Conservation (phyloP, 2,797 vertebrate species). For the Rhinogobio ventralis region DNA sequence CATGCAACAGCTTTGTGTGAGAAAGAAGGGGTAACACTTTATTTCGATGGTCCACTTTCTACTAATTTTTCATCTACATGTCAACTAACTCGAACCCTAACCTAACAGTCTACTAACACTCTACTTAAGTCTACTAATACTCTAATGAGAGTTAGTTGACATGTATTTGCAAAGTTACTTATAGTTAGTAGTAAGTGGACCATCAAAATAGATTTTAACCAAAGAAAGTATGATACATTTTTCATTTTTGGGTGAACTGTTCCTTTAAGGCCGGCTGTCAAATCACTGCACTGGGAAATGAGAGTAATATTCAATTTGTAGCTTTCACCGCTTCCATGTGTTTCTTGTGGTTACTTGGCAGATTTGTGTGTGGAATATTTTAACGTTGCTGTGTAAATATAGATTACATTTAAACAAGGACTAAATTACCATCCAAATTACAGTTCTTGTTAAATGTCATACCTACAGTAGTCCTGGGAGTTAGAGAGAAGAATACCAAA, state of each 20-base stretch:
- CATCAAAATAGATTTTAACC: too few relatives aligned
- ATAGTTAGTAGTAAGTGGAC: too few relatives aligned
- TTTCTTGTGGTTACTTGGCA: neutral
- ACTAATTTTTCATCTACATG: too few relatives aligned
- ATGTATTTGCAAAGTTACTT: too few relatives aligned
- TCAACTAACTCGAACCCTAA: too few relatives aligned
- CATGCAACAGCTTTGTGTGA: neutral
- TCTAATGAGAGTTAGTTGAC: too few relatives aligned
- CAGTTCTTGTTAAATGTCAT: constrained; percentile 14
- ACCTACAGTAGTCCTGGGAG: neutral
- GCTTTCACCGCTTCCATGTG: neutral
- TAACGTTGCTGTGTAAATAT: neutral
- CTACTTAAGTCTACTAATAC: too few relatives aligned
- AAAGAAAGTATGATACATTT: neutral
- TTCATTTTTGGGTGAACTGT: neutral
- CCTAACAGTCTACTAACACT: too few relatives aligned
- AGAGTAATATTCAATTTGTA: neutral
- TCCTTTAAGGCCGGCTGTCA: neutral
- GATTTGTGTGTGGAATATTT: neutral
- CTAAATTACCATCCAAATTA: neutral
- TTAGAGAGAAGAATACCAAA: neutral
- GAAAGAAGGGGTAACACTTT: neutral
- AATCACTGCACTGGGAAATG: neutral
- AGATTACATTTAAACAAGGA: constrained; percentile 13
- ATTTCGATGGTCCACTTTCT: too few relatives aligned